Base-by-base conservation (phyloP, 2,888 invertebrate genomes). In the Drosophila recens region DNA sequence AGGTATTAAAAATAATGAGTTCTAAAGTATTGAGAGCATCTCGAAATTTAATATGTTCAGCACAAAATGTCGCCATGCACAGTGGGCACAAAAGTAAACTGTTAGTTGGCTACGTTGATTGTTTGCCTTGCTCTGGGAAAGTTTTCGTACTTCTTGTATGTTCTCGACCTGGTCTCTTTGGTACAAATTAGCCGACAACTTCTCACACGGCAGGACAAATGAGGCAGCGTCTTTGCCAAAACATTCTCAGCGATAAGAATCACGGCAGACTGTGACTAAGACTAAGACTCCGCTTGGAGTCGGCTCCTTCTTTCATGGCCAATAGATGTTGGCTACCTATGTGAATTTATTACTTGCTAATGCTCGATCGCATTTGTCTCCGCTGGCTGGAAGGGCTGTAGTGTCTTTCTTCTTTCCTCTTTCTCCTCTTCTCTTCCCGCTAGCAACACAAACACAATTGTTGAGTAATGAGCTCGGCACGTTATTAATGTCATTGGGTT, bases 321-420 rank as follows among this genome's bases (percentile, higher is more conserved):
- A 74, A 78, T 76, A 73, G 80, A 76, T 72, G 75, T 46, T 15
- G 61, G 77, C 75, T 75, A 70, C 78, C 70, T 79, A 74, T 72
- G 77, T 73, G 82, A 90, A 91, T 91, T 91, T 91, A 91, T 90
- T 87, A 83, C 87, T 88, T 71, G 82, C 86, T 90, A 91, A 91
- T 90, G 89, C 81, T 80, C 76, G 82, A 87, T 89, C 79, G 82
- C 80, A 79, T 87, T 89, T 89, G 80, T 80, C 81, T 77, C 76
- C 23, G 5, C 64, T 17, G 45, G 65, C 45, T 45, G 49, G 56
- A 67, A 68, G 76, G 79, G 80, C 79, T 61, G 49, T 15, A 42
- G 13, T 5, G 4, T 23, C 45, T 45, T 8, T 0, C 15, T 20
- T 33, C 30, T 33, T 9, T 15, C 15, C 33, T 17, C 38, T 10